phyloP scores from a whole-genome alignment of 2,113 vertebrate genomes.

The Papio anubis region DNA sequence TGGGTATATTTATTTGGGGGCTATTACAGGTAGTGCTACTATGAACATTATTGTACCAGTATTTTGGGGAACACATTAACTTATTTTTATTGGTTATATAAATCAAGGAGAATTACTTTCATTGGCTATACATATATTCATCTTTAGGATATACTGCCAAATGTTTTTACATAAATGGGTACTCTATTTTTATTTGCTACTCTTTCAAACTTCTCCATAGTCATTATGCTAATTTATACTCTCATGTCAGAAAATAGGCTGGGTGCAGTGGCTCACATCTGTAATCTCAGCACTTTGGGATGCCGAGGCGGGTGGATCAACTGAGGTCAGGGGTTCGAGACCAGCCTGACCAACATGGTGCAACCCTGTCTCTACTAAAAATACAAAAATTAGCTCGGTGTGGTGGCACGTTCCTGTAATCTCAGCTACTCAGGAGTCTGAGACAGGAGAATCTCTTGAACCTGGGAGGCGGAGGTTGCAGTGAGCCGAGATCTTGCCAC shows the following conservation, averaged over 20 bases:
- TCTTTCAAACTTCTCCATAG: neutral
- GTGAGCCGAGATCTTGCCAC: too few relatives aligned
- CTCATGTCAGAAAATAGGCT: neutral
- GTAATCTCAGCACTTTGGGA: too few relatives aligned
- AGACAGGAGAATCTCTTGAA: too few relatives aligned
- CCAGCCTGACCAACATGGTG: too few relatives aligned
- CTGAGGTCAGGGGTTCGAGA: too few relatives aligned
- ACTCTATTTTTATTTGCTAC: neutral
- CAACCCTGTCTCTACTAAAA: too few relatives aligned
- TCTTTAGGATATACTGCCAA: neutral
- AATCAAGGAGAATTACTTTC: neutral
- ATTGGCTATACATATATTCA: neutral
- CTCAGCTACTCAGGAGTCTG: too few relatives aligned
- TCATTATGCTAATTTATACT: neutral
- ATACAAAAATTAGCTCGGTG: too few relatives aligned
- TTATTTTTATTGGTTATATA: neutral
- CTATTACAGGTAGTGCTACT: neutral
- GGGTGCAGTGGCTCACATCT: too few relatives aligned
- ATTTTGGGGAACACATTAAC: neutral
- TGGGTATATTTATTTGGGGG: neutral
- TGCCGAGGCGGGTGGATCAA: too few relatives aligned
- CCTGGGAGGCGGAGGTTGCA: too few relatives aligned
- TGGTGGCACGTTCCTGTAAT: too few relatives aligned
- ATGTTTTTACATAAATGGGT: neutral
- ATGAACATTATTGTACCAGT: neutral